Conservation (phyloP, 2,888 invertebrate species). For the Drosophila pullipes region DNA sequence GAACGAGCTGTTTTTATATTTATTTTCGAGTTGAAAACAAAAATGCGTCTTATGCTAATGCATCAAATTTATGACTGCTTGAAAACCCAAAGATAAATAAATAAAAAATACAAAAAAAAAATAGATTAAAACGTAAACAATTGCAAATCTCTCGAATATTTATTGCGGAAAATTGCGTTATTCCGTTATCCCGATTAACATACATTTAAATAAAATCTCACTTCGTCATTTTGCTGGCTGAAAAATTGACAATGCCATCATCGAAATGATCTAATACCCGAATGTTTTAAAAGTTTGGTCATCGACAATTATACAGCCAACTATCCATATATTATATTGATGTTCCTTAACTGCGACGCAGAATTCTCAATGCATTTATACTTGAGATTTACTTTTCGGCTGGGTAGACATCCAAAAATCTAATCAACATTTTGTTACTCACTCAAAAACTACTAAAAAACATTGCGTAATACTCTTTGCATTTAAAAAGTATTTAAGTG, state of each 20-base stretch:
- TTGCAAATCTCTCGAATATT: background rate
- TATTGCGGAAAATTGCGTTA: background rate
- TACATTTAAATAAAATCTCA: slow-evolving; percentile 28
- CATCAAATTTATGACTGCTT: too few species aligned
- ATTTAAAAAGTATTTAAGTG: slow-evolving; percentile 49
- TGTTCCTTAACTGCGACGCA: slow-evolving; percentile 67
- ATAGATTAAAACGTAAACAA: background rate
- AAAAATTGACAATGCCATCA: slow-evolving; percentile 56
- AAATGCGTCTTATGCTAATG: background rate
- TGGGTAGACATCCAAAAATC: slow-evolving; percentile 64
- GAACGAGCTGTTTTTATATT: background rate
- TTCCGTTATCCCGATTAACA: slow-evolving; percentile 14
- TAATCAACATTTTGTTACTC: slow-evolving; percentile 53
- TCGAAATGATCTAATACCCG: slow-evolving; percentile 70
- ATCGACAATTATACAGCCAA: slow-evolving; percentile 71
- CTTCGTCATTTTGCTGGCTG: slow-evolving; percentile 17
- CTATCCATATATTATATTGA: slow-evolving; percentile 45
- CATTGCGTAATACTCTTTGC: slow-evolving; percentile 55
- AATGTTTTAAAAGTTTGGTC: slow-evolving; percentile 55
- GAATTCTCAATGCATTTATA: slow-evolving; percentile 66
- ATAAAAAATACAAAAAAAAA: background rate
- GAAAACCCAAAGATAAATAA: background rate
- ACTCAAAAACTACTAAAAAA: slow-evolving; percentile 26
- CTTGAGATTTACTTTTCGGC: slow-evolving; percentile 64
- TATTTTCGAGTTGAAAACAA: background rate